phyloP scores from a whole-genome alignment of 2,888 invertebrate species.

The Lasioglossum villosulum region DNA sequence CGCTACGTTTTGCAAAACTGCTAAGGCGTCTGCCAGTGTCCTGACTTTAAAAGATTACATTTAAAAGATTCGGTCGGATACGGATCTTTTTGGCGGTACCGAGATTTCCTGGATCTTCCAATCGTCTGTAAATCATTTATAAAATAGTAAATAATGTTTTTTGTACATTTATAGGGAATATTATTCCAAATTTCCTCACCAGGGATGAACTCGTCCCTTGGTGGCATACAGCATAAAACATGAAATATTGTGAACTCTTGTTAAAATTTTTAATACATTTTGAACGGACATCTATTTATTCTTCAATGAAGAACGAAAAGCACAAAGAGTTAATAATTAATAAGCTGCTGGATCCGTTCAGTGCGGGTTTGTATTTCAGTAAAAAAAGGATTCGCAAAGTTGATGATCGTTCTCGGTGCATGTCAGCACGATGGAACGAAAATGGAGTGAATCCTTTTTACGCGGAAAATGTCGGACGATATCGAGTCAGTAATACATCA shows the following conservation, averaged over 20 bases:
- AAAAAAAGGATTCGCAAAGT: constrained; percentile 1
- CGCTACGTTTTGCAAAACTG: background rate
- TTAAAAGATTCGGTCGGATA: background rate
- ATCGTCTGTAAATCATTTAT: background rate
- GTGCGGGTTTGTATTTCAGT: background rate
- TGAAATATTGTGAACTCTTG: background rate
- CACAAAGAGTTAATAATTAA: background rate
- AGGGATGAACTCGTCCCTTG: background rate
- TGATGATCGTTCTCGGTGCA: constrained; percentile 25
- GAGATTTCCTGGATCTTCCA: background rate
- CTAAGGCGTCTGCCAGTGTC: background rate
- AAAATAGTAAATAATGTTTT: background rate
- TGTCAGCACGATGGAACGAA: constrained; percentile 1
- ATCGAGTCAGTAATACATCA: constrained; percentile 43
- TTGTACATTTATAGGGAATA: too few species aligned
- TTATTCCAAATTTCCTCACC: background rate
- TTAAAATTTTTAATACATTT: background rate
- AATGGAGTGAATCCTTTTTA: constrained; percentile 23
- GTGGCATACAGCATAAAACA: background rate
- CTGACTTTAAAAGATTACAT: background rate
- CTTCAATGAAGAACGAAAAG: background rate
- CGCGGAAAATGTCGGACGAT: constrained; percentile 17
- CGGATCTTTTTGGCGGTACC: too few species aligned
- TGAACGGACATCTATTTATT: background rate
- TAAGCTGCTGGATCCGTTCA: background rate